Evolutionary conservation across 2,113 vertebrate genomes (phyloP).

Genomic region (Paramisgurnus dabryanus): DNA sequence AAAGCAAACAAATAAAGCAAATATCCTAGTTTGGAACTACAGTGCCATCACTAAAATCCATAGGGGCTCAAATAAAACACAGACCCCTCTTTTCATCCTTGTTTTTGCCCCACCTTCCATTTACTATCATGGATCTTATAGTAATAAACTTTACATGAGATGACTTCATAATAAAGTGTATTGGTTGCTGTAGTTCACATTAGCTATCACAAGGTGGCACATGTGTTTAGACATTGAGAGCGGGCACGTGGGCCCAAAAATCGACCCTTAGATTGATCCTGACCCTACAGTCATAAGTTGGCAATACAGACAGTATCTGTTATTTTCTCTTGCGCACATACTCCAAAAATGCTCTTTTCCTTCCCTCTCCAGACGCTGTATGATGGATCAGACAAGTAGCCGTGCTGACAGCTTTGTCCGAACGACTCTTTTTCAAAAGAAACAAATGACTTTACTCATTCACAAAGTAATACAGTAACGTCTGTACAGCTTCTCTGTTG

Average conservation of each 20-base stretch:
- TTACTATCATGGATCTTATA: background rate
- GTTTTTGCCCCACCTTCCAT: too few species aligned
- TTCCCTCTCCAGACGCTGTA: background rate
- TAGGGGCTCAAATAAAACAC: too few species aligned
- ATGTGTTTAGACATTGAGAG: conserved; percentile 31
- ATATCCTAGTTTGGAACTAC: too few species aligned
- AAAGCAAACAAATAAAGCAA: too few species aligned
- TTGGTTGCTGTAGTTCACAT: conserved; percentile 43
- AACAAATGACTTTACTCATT: conserved; percentile 7
- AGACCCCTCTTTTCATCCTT: too few species aligned
- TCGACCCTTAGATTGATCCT: background rate
- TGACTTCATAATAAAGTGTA: background rate
- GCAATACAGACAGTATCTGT: background rate
- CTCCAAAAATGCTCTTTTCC: background rate
- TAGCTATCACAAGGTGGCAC: conserved; percentile 65
- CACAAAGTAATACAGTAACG: background rate
- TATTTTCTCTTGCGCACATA: conserved; percentile 22
- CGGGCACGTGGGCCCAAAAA: background rate
- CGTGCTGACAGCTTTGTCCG: background rate
- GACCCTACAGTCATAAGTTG: background rate
- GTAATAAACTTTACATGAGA: background rate
- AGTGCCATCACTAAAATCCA: too few species aligned
- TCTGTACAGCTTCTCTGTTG: background rate
- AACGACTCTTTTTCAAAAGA: background rate
- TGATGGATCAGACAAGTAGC: background rate